phyloP scores from a whole-genome alignment of 2,888 invertebrate species.

The Girardia tigrina region DNA sequence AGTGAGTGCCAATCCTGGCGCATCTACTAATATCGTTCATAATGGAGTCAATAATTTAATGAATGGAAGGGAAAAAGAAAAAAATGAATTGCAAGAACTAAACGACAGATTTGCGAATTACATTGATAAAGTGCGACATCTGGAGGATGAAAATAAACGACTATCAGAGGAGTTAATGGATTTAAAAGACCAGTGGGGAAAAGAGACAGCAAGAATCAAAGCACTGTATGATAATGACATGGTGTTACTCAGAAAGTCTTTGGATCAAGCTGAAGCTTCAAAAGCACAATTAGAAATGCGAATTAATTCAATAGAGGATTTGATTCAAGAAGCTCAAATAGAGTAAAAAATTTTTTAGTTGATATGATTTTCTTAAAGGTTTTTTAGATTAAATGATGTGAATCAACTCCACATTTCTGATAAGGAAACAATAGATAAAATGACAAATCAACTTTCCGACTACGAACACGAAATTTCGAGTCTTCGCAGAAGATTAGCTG shows the following conservation, averaged over 20 bases:
- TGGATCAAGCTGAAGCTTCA: neutral
- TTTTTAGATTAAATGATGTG: slow-evolving; percentile 37
- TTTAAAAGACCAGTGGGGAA: slow-evolving; percentile 6
- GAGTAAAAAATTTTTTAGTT: neutral
- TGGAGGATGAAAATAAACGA: slow-evolving; percentile 13
- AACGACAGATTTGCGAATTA: slow-evolving; percentile 54
- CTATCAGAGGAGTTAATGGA: neutral
- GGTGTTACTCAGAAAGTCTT: neutral
- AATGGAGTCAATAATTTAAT: slow-evolving; percentile 48
- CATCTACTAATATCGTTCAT: slow-evolving; percentile 25
- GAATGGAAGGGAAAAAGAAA: slow-evolving; percentile 51
- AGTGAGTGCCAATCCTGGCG: neutral
- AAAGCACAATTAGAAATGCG: neutral
- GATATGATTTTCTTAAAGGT: neutral
- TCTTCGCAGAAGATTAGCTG: slow-evolving; percentile 34
- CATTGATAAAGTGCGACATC: slow-evolving; percentile 51
- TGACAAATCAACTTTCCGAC: slow-evolving; percentile 37
- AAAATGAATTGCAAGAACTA: slow-evolving; percentile 53
- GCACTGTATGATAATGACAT: neutral
- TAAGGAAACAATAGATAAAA: slow-evolving; percentile 37
- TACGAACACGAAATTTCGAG: slow-evolving; percentile 37
- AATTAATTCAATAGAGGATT: neutral
- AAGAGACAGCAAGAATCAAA: slow-evolving; percentile 6
- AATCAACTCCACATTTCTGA: slow-evolving; percentile 35
- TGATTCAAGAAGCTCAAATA: neutral